Evolutionary conservation across 2,113 vertebrate genomes (phyloP).

Genomic region (Orientallactaga bullata): DNA sequence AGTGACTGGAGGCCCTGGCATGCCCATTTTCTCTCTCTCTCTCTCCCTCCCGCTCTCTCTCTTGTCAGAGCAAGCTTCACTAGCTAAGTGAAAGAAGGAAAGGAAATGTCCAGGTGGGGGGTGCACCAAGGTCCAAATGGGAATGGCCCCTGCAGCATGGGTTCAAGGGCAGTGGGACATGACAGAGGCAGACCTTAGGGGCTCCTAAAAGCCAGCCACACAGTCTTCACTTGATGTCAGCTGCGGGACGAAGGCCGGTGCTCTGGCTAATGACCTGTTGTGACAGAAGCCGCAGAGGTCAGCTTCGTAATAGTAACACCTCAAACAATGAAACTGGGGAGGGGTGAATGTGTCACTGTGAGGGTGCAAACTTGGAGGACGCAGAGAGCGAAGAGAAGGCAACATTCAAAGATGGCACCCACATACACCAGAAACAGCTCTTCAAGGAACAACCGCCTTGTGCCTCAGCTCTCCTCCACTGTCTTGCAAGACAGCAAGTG

Average conservation of each 20-base stretch:
- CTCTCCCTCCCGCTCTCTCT: too few relatives aligned
- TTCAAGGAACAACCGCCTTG: not conserved
- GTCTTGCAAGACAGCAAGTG: accelerated
- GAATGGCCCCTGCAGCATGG: too few relatives aligned
- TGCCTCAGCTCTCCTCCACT: not conserved
- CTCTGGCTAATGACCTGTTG: accelerated
- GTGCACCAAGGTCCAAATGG: not conserved
- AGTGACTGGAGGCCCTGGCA: too few relatives aligned
- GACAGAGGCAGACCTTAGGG: not conserved
- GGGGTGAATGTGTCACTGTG: too few relatives aligned
- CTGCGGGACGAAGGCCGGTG: not conserved
- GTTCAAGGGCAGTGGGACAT: not conserved
- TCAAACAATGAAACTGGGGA: not conserved
- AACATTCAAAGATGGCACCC: not conserved
- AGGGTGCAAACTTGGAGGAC: not conserved
- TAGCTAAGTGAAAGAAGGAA: not conserved
- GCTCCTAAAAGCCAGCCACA: not conserved
- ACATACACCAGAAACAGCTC: not conserved
- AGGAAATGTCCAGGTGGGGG: not conserved
- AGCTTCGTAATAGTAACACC: not conserved
- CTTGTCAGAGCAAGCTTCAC: not conserved
- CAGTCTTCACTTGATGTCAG: not conserved
- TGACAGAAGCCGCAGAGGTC: not conserved
- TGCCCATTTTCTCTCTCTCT: too few relatives aligned
- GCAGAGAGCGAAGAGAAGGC: not conserved